Evolutionary conservation across 2,888 invertebrate species (phyloP).

Genomic region (Labia minor): DNA sequence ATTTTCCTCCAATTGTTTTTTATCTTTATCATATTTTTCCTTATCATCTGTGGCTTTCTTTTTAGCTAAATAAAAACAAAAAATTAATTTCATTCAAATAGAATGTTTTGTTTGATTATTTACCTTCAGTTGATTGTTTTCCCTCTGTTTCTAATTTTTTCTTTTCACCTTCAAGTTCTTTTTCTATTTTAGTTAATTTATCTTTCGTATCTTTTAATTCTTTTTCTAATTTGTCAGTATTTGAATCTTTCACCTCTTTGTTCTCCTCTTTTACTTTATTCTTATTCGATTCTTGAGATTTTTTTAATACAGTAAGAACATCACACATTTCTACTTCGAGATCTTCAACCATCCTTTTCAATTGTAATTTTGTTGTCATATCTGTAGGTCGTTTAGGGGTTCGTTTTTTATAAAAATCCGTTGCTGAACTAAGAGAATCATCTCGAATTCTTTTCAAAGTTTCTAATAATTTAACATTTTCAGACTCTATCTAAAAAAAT

Average conservation of each 20-base stretch:
- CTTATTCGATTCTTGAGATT: slow-evolving; percentile 32
- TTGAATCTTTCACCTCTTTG: slow-evolving; percentile 27
- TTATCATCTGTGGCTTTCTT: slow-evolving; percentile 42
- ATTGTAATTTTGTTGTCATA: slow-evolving; percentile 56
- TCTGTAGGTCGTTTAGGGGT: slow-evolving; percentile 65
- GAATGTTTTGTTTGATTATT: slow-evolving; percentile 35
- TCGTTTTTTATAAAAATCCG: slow-evolving; percentile 47
- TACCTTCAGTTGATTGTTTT: slow-evolving; percentile 40
- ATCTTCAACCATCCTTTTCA: slow-evolving; percentile 76
- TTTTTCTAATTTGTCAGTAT: slow-evolving; percentile 28
- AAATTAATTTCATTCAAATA: background rate
- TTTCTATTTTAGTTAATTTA: slow-evolving; percentile 28
- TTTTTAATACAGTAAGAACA: slow-evolving; percentile 49
- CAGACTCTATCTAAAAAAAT: slow-evolving; percentile 48
- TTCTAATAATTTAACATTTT: slow-evolving; percentile 52
- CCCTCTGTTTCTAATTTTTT: slow-evolving; percentile 45
- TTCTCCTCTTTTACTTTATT: slow-evolving; percentile 20
- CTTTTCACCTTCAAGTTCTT: slow-evolving; percentile 39
- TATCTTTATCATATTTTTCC: slow-evolving; percentile 51
- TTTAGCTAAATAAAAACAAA: slow-evolving; percentile 32
- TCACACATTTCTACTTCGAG: slow-evolving; percentile 75
- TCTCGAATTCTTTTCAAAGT: slow-evolving; percentile 54
- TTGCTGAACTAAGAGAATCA: slow-evolving; percentile 46
- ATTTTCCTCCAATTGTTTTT: slow-evolving; percentile 40
- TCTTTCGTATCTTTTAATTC: slow-evolving; percentile 30